Conservation (phyloP, 1,140 invertebrate species). For the Diabrotica virgifera region DNA sequence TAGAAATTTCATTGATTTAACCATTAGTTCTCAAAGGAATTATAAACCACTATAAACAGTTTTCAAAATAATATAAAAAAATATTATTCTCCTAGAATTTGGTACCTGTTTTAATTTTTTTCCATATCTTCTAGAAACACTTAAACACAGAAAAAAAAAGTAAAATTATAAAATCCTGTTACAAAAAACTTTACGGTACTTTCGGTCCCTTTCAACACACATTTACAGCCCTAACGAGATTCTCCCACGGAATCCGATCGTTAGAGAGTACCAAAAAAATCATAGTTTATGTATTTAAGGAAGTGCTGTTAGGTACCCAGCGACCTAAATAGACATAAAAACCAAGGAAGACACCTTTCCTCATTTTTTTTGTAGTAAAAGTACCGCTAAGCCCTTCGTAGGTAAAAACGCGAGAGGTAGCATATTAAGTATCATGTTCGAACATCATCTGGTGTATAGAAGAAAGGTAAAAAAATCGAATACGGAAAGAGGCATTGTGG, state of each 20-base stretch:
- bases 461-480: not conserved
- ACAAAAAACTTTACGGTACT: not conserved
- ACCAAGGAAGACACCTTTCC: slow-evolving; percentile 5
- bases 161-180: too few relatives aligned
- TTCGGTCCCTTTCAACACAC: not conserved
- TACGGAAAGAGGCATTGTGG: not conserved
- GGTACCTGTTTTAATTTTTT: too few relatives aligned
- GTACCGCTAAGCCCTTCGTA: not conserved
- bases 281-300: not conserved
- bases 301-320: not conserved
- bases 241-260: not conserved
- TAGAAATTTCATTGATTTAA: too few relatives aligned
- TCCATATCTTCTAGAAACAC: too few relatives aligned
- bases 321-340: not conserved
- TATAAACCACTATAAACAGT: too few relatives aligned
- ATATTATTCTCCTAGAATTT: too few relatives aligned
- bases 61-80: too few relatives aligned
- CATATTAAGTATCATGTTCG: too few relatives aligned
- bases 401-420: not conserved
- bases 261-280: not conserved
- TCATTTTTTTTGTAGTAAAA: not conserved
- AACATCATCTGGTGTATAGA: not conserved
- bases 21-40: too few relatives aligned
- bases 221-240: not conserved
- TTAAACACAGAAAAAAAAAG: too few relatives aligned